A percentile compares a stretch with the other conserved stretches of the same genome.
Evolutionary conservation across 2,888 invertebrate species (phyloP).

Genomic region (Volucella zonaria): DNA sequence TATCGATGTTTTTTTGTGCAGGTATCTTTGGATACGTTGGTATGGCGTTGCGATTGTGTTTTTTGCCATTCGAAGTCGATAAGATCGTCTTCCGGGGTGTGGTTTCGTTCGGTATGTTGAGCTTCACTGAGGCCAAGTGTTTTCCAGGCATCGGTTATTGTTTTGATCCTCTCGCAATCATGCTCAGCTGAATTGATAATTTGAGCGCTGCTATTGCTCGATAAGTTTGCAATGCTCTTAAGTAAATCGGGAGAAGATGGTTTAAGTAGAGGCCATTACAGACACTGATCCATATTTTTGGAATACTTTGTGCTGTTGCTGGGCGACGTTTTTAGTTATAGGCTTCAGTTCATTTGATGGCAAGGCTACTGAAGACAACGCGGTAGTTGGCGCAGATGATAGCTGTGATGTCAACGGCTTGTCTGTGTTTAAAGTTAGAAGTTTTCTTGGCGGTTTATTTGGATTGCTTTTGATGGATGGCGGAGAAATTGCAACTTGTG

Average conservation of each 20-base stretch:
- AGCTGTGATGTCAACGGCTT: background rate
- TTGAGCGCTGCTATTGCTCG: slow-evolving; percentile 78
- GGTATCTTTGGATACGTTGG: slow-evolving; percentile 81
- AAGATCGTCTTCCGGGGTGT: slow-evolving; percentile 79
- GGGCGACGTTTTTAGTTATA: slow-evolving; percentile 47
- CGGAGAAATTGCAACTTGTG: too few species aligned
- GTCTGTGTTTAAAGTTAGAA: too few species aligned
- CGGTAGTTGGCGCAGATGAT: slow-evolving; percentile 68
- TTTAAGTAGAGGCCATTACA: slow-evolving; percentile 19
- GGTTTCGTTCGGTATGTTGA: slow-evolving; percentile 86
- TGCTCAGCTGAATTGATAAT: slow-evolving; percentile 76
- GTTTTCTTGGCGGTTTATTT: too few species aligned
- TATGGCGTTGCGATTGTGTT: slow-evolving; percentile 81
- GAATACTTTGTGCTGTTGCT: slow-evolving; percentile 78
- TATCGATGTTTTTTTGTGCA: slow-evolving; percentile 79
- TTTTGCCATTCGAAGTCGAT: slow-evolving; percentile 82
- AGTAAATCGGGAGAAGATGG: slow-evolving; percentile 60
- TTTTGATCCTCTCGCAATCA: slow-evolving; percentile 89
- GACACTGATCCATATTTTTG: slow-evolving; percentile 80
- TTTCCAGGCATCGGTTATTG: slow-evolving; percentile 91
- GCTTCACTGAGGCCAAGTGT: slow-evolving; percentile 90
- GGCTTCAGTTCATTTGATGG: slow-evolving; percentile 67
- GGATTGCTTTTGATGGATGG: too few species aligned
- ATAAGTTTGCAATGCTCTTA: slow-evolving; percentile 60
- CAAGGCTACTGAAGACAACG: slow-evolving; percentile 53